Base-by-base conservation (phyloP, 2,797 vertebrate species). In the Epinephelus coioides region DNA sequence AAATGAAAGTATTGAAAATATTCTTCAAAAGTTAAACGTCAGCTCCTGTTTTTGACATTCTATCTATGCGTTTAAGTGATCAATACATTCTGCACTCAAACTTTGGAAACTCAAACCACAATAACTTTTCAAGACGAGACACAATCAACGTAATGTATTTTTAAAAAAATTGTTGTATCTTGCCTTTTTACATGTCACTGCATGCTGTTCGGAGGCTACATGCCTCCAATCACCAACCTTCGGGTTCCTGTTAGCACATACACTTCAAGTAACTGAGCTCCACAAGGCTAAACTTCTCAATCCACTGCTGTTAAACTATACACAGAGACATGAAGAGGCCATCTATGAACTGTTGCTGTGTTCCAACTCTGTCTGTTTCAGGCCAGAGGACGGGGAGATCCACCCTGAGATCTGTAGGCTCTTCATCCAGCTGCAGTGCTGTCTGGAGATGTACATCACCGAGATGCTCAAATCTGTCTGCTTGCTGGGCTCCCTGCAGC, bases 381-480 rank as follows among this genome's bases (percentile, higher is more conserved):
- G 98, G 89, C 97, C 98, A 17, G 98, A 99, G 95, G 98, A 99
- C 30, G 98, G 97, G 78, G 98, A 99, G 92, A 99, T 99, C 92
- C 98, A 98, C 88, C 98, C 98, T 66, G 98, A 99, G 96, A 99
- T 99, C 92, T 99, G 98, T 87, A 94, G 98, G 80, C 95, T 99
- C 81, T 99, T 97, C 84, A 99, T 99, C 91, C 98, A 99, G 96
- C 94, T 99, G 83, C 98, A 99, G 87, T 99, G 98, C 90, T 99
- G 98, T 91, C 95, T 99, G 93, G 98, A 99, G 95, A 99, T 99
- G 98, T 99, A 98, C 88, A 98, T 98, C 83, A 97, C 98, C 50
- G 98, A 99, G 95, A 99, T 99, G 97, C 96, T 99, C 13, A 99
- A 99, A 91, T 99, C 98, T 65, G 96, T 98, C 74, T 99, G 97